Evolutionary conservation across 2,797 vertebrate genomes (phyloP).

Genomic region (Artibeus lituratus): DNA sequence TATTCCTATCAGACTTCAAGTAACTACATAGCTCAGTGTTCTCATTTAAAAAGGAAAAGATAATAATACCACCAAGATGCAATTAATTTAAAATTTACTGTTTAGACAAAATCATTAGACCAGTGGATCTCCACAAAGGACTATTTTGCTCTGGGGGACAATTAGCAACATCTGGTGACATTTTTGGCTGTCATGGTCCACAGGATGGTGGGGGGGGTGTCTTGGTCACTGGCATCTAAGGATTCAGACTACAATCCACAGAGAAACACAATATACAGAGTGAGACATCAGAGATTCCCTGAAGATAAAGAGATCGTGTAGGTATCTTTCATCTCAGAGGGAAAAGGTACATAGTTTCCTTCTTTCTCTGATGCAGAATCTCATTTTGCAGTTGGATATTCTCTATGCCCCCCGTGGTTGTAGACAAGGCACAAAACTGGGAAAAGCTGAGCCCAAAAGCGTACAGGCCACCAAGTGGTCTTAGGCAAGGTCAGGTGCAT

Average conservation of each 20-base stretch:
- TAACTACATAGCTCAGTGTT: neutral
- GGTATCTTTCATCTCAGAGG: neutral
- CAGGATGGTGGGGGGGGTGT: too few relatives aligned
- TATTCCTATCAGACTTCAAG: neutral
- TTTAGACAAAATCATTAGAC: neutral
- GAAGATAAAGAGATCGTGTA: neutral
- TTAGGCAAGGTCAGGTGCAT: neutral
- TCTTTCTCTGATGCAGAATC: neutral
- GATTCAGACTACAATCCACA: neutral
- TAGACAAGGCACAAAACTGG: neutral
- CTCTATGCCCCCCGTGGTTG: neutral
- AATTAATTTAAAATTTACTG: neutral
- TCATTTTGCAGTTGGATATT: neutral
- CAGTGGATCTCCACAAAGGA: neutral
- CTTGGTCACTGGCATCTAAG: neutral
- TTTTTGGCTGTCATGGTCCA: neutral
- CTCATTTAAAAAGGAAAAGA: neutral
- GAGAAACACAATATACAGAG: neutral
- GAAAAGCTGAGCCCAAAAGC: neutral
- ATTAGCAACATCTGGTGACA: neutral
- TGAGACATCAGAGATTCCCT: rapidly evolving
- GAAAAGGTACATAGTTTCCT: neutral
- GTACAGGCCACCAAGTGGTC: neutral
- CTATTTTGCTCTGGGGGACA: neutral
- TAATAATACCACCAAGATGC: neutral